Conservation (phyloP, 1,140 invertebrate genomes). For the Heliconius eleuchia region DNA sequence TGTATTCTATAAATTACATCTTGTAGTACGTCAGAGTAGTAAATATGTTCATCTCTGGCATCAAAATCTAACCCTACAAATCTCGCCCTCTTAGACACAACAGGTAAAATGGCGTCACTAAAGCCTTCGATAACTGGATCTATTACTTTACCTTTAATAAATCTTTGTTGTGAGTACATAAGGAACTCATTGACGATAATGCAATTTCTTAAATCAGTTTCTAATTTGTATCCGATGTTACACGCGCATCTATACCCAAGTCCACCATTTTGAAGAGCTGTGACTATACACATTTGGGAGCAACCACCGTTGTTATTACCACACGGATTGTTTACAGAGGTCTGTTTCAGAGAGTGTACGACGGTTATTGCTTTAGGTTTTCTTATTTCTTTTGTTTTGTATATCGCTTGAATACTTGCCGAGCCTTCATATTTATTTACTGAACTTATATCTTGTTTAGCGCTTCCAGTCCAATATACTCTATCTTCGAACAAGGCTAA, state of each 20-base stretch:
- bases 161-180: conserved; percentile 98
- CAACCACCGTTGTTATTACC: conserved; percentile 94
- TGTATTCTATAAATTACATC: conserved; percentile 97
- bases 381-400: conserved; percentile 89
- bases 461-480: conserved; percentile 97
- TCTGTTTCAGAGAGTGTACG: conserved; percentile 90
- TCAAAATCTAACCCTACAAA: conserved; percentile 99
- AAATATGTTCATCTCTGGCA: conserved; percentile 94
- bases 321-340: conserved; percentile 92
- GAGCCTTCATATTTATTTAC: conserved; percentile 94
- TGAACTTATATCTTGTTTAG: conserved; percentile 95
- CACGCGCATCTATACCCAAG: conserved; percentile 97
- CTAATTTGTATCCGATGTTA: conserved; percentile 92
- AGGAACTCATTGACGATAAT: conserved; percentile 94
- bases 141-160: conserved; percentile 96
- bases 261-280: conserved; percentile 87
- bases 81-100: conserved; percentile 93
- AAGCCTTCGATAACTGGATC: conserved; percentile 94
- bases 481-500: conserved; percentile 94
- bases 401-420: conserved; percentile 89
- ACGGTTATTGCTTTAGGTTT: conserved; percentile 93
- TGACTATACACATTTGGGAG: conserved; percentile 97
- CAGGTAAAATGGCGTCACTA: conserved; percentile 95
- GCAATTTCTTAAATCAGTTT: conserved; percentile 91
- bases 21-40: conserved; percentile 98